phyloP scores from a whole-genome alignment of 2,113 vertebrate species.

The Typhlomys cinereus region DNA sequence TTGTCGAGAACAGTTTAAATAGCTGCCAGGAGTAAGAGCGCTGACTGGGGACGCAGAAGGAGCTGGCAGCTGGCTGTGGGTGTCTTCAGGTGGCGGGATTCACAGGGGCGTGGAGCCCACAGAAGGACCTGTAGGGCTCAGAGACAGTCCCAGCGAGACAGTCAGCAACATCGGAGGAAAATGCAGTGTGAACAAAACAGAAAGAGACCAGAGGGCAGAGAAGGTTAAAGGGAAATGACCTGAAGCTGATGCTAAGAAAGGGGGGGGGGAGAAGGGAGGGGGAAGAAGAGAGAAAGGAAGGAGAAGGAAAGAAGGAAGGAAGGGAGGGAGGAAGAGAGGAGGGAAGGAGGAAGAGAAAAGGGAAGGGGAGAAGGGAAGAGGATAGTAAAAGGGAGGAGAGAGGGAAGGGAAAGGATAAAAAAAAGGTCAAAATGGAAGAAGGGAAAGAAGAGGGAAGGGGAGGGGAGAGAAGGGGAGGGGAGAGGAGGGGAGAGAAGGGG shows the following conservation, averaged over 20 bases:
- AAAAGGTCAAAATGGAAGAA: too few species aligned
- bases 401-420: rapidly evolving
- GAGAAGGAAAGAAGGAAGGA: background rate
- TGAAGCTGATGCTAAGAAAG: background rate
- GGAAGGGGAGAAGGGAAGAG: background rate
- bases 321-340: too few species aligned
- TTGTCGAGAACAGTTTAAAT: slow-evolving; percentile 56
- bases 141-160: background rate
- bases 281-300: background rate
- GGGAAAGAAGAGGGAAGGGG: too few species aligned
- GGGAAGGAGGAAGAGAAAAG: background rate
- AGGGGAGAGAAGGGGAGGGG: background rate
- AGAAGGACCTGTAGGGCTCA: background rate
- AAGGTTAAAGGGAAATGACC: background rate
- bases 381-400: background rate
- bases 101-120: background rate
- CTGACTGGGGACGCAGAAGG: slow-evolving; percentile 50
- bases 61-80: background rate
- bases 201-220: background rate
- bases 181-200: background rate
- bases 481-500: background rate
- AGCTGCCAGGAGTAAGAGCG: slow-evolving; percentile 12
- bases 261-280: too few species aligned
- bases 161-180: background rate
- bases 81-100: background rate